phyloP scores from a whole-genome alignment of 2,113 vertebrate genomes.

The Callaeas wilsoni region DNA sequence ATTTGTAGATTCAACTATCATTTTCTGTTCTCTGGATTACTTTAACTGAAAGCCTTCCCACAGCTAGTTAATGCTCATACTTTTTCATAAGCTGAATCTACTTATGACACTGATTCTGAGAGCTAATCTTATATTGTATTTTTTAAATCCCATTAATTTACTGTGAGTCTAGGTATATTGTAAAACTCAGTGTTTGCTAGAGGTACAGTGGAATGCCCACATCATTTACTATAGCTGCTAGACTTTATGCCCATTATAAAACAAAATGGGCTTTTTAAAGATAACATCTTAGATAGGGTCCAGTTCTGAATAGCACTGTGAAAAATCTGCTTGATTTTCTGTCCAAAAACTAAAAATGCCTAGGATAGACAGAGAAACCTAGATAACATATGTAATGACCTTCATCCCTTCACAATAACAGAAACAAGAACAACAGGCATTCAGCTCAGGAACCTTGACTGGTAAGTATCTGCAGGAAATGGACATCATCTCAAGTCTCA shows the following conservation, averaged over 20 bases:
- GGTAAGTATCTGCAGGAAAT: background rate
- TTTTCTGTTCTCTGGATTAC: slow-evolving; percentile 16
- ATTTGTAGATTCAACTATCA: slow-evolving; percentile 12
- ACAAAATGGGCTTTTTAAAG: background rate
- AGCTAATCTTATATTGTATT: background rate
- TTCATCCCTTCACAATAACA: background rate
- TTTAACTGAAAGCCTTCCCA: background rate
- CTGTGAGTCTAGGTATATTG: background rate
- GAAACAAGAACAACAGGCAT: background rate
- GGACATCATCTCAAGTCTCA: background rate
- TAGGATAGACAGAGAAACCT: background rate
- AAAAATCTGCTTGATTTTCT: background rate
- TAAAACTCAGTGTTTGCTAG: background rate
- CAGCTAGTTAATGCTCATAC: background rate
- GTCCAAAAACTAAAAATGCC: background rate
- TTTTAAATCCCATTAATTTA: background rate
- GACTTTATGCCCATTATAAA: background rate
- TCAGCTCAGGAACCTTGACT: background rate
- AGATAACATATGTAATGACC: background rate
- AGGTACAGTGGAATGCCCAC: background rate
- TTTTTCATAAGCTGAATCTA: background rate
- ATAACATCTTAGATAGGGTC: background rate
- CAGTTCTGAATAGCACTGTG: background rate
- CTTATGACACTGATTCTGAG: background rate
- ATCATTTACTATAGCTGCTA: background rate